phyloP scores from a whole-genome alignment of 2,113 vertebrate species.

The Chauna torquata region DNA sequence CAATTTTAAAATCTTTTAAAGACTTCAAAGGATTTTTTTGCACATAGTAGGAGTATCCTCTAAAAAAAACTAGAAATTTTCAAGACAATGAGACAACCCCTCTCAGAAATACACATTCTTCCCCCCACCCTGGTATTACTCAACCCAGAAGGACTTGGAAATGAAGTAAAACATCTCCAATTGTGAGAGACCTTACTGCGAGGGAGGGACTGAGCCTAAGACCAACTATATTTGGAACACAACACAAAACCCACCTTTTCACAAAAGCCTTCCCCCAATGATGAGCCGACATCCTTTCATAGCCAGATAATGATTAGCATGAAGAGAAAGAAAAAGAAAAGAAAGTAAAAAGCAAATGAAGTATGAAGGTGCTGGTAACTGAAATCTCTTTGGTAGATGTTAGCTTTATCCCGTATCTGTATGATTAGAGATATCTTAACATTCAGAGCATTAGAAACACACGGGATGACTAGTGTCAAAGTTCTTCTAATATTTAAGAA shows the following conservation, averaged over 20 bases:
- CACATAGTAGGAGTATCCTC: neutral
- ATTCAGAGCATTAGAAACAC: neutral
- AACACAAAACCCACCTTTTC: constrained; percentile 70
- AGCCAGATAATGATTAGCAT: constrained; percentile 71
- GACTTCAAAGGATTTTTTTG: neutral
- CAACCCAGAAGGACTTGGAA: neutral
- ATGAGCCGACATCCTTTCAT: constrained; percentile 73
- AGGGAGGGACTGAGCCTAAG: neutral
- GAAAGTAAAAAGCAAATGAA: constrained; percentile 71
- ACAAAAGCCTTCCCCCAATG: constrained; percentile 71
- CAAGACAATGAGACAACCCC: neutral
- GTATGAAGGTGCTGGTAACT: constrained; percentile 20
- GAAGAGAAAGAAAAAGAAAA: constrained; percentile 66
- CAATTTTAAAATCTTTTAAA: neutral
- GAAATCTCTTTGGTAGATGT: neutral
- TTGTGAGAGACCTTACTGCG: neutral
- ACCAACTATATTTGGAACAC: constrained; percentile 20
- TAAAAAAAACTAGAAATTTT: neutral
- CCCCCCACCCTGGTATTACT: constrained; percentile 9
- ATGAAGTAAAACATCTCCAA: neutral
- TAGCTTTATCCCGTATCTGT: neutral
- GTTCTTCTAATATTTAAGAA: neutral
- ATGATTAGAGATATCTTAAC: neutral
- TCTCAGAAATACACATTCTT: neutral
- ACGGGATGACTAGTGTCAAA: neutral